These are phyloP conservation scores for Lineus longissimus DNA, from an alignment of 1,140 invertebrate genomes.

Conservation along the genomic window DNA sequence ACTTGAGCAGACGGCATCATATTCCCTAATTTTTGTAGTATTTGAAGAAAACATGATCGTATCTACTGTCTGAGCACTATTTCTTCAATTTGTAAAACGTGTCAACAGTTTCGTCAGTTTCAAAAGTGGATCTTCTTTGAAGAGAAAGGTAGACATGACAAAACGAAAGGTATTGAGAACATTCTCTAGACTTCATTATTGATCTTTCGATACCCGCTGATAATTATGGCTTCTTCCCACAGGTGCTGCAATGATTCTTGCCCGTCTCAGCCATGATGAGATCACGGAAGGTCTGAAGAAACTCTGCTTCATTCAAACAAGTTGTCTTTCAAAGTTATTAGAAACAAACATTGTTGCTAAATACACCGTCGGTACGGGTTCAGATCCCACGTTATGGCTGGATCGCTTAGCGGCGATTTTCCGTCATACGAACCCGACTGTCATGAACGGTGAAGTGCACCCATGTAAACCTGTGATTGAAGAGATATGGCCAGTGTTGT, in stretches of 20 bases:
- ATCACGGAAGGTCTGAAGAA: constrained; percentile 71
- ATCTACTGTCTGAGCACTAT: no score
- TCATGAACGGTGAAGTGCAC: constrained; percentile 64
- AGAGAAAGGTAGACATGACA: neutral
- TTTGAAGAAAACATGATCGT: no score
- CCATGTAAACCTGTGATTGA: constrained; percentile 77
- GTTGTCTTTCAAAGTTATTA: constrained; percentile 39
- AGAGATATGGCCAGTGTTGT: constrained; percentile 84
- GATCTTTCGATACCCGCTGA: no score
- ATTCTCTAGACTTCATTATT: no score
- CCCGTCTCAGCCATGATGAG: constrained; percentile 61
- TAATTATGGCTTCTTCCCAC: constrained; percentile 8
- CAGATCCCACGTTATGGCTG: constrained; percentile 87
- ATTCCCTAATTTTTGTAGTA: no score
- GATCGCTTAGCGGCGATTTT: constrained; percentile 89
- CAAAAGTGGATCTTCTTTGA: no score
- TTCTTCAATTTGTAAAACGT: no score
- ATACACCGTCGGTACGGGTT: neutral
- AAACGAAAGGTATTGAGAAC: no score
- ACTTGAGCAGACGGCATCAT: no score
- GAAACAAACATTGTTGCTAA: neutral
- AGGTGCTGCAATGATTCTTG: constrained; percentile 67
- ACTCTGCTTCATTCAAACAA: constrained; percentile 64
- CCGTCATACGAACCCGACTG: constrained; percentile 64
- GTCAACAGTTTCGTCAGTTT: no score